Base-by-base conservation (phyloP, 2,113 vertebrate species). In the Cyanoderma ruficeps region DNA sequence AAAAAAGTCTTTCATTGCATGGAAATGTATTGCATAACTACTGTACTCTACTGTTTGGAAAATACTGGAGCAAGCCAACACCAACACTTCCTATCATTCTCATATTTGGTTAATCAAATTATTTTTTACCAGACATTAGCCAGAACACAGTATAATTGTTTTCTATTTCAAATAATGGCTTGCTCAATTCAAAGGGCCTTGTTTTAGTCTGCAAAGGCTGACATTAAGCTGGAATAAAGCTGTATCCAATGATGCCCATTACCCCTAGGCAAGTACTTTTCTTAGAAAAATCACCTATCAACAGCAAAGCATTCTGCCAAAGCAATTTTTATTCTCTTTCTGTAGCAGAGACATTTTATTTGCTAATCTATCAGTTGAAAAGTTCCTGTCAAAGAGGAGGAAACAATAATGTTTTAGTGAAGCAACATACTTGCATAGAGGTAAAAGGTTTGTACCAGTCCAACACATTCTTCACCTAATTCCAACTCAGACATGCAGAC, bases 121-220 rank as follows among this genome's bases (percentile, higher is more conserved):
- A 95, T 90, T 88, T 85, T 74, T 92, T 90, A 89, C 83, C 83
- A 96, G 91, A 93, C 83, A 84, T 90, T 90, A 92, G 25, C 79
- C 96, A 96, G 95, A 95, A 97, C 84, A 96, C 89, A 96, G 86
- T 79, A 89, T 96, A 96, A 96, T 93, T 96, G 85, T 95, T 97
- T 97, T 93, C 76, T 91, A 61, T 93, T 95, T 97, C 86, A 94
- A 96, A 96, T 91, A 96, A 95, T 89, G 61, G n/a, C 69, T 86
- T 88, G n/a, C n/a, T 90, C 79, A 92, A 94, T 91, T 95, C 75
- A 96, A 96, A 95, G 46, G 47, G 22, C 63, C 71, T 86, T 85
- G 68, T 95, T 88, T 82, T 39, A 91, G 30, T 80, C 78, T 74
- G 71, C 59, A 93, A 88, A 91, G 80, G 50, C 75, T 88, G 92